Base-by-base conservation (phyloP, 2,888 invertebrate species). In the Chymomyza procnemis region DNA sequence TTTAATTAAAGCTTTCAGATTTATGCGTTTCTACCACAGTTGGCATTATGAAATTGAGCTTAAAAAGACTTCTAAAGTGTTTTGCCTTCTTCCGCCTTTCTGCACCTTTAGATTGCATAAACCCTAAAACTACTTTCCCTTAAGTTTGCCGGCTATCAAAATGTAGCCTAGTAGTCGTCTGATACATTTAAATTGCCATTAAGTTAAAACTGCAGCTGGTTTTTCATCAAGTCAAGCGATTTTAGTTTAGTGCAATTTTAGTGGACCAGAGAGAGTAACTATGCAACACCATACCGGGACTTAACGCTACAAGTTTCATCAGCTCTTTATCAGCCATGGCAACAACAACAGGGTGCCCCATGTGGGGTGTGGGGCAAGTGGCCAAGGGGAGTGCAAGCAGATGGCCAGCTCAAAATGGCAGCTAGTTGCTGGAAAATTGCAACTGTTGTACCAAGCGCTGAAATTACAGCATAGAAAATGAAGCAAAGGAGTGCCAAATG, bases 361-460 rank as follows among this genome's bases (percentile, higher is more conserved):
- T 41, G 34, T 8, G 34, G 30, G 34, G 12, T 41, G 3, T 12
- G 34, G 9, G 34, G 34, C 34, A 12, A 41, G 12, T 41, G 34
- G 12, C 12, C 9, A 41, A n/a, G 34, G 9, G 34, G 12, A 26
- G 26, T 8, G 12, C 34, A 12, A 41, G 34, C 34, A 41, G 34
- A 41, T 41, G 34, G 34, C 34, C 34, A 41, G 34, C 34, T 41
- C 34, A 41, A 41, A 41, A 9, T 41, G 34, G 34, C 58, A 61
- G 34, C 67, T 52, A 18, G 66, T 26, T 26, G 26, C 34, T 41
- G 52, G 73, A 67, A 75, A 71, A 71, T 71, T 74, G 71, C 70
- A 75, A 73, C 70, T 73, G 64, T 73, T 64, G 69, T 76, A 73
- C 76, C 73, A 73, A 73, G 70, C 69, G 67, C 61, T 71, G 66